Base-by-base conservation (phyloP, 2,113 vertebrate species). In the Thamnaconus septentrionalis region DNA sequence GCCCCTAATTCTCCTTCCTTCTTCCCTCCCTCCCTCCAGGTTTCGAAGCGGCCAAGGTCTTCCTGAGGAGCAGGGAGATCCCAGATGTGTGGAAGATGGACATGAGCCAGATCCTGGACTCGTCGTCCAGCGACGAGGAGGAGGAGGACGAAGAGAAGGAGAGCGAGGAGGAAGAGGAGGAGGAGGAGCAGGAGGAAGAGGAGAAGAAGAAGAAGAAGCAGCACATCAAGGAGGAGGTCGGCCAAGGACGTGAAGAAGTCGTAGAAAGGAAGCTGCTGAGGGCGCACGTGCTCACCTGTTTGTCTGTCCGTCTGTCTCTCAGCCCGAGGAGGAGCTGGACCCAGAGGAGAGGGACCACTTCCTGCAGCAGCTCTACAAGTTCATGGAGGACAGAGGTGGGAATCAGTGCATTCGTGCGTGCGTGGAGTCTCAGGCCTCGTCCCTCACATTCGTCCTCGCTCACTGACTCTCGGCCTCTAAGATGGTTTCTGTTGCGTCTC, bases 331-430 rank as follows among this genome's bases (percentile, higher is more conserved):
- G 86, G 97, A 99, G 84, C 91, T 85, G 41, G 96, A 98, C 89
- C 97, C 97, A 63, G 94, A 96, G 85, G 97, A 99, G 93, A 94
- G 95, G 83, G 97, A 98, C 87, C 91, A 91, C 86, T 99, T 99
- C 92, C 93, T 99, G 85, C 97, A 98, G 88, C 97, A 99, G 91
- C 95, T 99, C 66, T 99, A 99, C 85, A 99, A 98, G 90, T 99
- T 99, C 93, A 99, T 99, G 97, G 97, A 98, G 91, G 97, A 99
- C 93, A 91, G 96, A 96, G 97, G 95, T 97, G 88, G 87, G 78
- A n/a, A 4, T n/a, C 31, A n/a, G 50, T 18, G 50, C 6, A 6
- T 52, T 4, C 18, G 50, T 52, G 1, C 5, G 10, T 49, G 8
- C 3, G 6, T 48, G 3, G 3, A 2, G 47, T 41, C 31, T 44